Conservation (phyloP, 2,113 vertebrate genomes). For the Leptobrachium leishanense region DNA sequence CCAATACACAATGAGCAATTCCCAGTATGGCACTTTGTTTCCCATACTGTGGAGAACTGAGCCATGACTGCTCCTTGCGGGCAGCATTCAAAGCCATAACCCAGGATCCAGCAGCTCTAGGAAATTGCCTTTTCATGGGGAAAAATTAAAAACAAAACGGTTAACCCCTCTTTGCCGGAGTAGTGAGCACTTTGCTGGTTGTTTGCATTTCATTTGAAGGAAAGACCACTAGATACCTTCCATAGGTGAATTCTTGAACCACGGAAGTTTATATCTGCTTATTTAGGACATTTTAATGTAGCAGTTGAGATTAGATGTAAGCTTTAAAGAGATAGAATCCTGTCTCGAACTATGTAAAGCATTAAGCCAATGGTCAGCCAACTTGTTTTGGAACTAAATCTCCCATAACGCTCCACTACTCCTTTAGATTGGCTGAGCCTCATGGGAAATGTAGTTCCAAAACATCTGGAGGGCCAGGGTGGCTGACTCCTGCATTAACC, state of each 20-base stretch:
- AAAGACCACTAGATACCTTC: conserved; percentile 11
- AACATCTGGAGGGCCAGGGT: too few species aligned
- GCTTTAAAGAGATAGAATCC: not conserved
- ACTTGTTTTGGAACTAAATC: too few species aligned
- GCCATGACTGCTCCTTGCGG: conserved; percentile 27
- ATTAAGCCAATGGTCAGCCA: not conserved
- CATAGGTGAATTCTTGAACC: not conserved
- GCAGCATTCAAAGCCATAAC: conserved; percentile 43
- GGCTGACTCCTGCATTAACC: not conserved
- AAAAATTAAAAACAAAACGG: not conserved
- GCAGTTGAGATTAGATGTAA: not conserved
- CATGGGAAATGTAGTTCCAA: too few species aligned
- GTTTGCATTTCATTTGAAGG: conserved; percentile 14
- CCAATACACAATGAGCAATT: not conserved
- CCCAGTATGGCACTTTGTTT: conserved; percentile 15
- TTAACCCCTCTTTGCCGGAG: conserved; percentile 28
- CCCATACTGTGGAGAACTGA: conserved; percentile 32
- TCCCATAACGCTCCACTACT: too few species aligned
- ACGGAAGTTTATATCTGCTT: not conserved
- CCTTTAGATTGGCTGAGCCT: too few species aligned
- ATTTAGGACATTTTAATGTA: not conserved
- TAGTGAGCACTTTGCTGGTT: not conserved
- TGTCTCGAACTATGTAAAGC: not conserved
- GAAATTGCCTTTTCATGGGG: conserved; percentile 17
- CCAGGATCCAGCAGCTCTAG: conserved; percentile 21